Percentiles rank a stretch among this genome's conserved stretches.
Conservation (phyloP, 2,888 invertebrate genomes). For the Auanema freiburgensis region DNA sequence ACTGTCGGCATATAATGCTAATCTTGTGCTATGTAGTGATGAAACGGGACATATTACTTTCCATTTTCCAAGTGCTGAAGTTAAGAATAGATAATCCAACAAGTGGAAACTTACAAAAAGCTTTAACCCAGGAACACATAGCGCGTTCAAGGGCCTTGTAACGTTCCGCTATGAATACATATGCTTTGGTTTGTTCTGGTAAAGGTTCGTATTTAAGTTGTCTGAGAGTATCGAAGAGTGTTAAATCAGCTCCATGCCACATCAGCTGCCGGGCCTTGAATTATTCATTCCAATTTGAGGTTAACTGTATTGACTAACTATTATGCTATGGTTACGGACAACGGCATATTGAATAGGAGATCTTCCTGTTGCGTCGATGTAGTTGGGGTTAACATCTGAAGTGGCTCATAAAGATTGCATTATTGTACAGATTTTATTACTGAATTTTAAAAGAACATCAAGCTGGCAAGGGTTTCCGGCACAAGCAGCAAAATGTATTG, state of each 20-base stretch:
- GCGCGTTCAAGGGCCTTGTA: neutral
- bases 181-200: neutral
- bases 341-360: neutral
- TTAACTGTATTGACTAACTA: too few relatives aligned
- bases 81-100: neutral
- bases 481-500: neutral
- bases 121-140: neutral
- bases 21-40: neutral
- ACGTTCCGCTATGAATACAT: neutral
- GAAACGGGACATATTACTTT: neutral
- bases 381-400: slow-evolving; percentile 1
- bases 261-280: neutral
- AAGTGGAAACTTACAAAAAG: neutral
- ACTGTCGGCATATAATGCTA: too few relatives aligned
- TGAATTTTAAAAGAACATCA: neutral
- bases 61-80: neutral
- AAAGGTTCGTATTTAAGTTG: neutral
- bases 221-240: neutral
- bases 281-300: too few relatives aligned
- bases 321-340: neutral
- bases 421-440: neutral
- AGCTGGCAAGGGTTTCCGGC: slow-evolving; percentile 2
- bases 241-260: slow-evolving; percentile 1
- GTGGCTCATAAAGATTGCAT: neutral
- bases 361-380: neutral